A percentile compares a stretch with the other conserved stretches of the same genome.
These are phyloP conservation scores for Scaptomyza reducta DNA, from an alignment of 2,888 invertebrate species.

Conservation along the genomic window DNA sequence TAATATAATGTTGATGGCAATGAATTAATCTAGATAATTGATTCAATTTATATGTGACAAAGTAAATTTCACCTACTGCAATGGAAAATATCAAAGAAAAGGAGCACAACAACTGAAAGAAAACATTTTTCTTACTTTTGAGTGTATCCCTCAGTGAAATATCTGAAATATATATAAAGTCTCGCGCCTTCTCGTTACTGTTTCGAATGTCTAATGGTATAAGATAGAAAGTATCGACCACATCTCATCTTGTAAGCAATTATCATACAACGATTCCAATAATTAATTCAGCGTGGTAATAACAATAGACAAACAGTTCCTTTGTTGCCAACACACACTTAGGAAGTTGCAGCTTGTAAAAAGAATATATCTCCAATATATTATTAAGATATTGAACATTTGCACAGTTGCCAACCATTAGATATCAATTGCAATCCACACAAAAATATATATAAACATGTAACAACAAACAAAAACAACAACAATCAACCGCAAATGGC, in stretches of 20 bases:
- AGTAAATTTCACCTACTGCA: no score
- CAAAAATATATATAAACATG: constrained; percentile 6
- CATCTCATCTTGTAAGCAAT: not conserved
- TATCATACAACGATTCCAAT: not conserved
- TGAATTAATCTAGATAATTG: no score
- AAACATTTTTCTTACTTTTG: no score
- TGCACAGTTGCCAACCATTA: constrained; percentile 29
- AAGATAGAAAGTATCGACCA: no score
- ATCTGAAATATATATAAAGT: no score
- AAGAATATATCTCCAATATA: constrained; percentile 5
- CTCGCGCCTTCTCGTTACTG: no score
- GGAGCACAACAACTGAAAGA: no score
- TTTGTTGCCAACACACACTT: not conserved
- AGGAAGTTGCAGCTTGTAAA: not conserved
- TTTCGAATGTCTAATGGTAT: no score
- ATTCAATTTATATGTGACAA: no score
- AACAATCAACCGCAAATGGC: constrained; percentile 28
- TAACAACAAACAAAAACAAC: constrained; percentile 12
- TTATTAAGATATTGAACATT: constrained; percentile 46
- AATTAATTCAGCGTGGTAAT: not conserved
- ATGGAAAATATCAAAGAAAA: no score
- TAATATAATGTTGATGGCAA: no score
- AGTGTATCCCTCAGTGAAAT: no score
- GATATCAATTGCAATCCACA: constrained; percentile 41
- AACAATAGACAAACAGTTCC: not conserved